A percentile compares a stretch with the other conserved stretches of the same genome.
These are phyloP conservation scores for Neosilurus mollespiculum DNA, from an alignment of 2,797 vertebrate species.

Conservation along the genomic window DNA sequence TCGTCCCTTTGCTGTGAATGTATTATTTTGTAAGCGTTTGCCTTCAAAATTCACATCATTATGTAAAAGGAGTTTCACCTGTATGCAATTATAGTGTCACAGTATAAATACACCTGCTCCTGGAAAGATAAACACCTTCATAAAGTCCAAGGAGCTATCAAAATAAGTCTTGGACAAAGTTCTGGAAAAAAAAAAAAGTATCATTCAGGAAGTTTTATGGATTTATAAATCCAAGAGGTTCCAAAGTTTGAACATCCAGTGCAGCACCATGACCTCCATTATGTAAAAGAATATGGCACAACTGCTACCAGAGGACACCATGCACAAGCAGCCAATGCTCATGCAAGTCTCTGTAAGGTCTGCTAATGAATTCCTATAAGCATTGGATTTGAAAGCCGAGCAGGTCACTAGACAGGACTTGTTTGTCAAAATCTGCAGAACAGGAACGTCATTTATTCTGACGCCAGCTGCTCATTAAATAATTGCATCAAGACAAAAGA, in stretches of 20 bases:
- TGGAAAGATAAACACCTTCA: background rate
- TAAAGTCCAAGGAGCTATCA: background rate
- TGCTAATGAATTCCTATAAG: background rate
- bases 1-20: background rate
- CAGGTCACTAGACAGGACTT: slow-evolving; percentile 73
- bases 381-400: slow-evolving; percentile 59
- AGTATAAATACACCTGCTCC: slow-evolving; percentile 7
- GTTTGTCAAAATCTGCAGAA: slow-evolving; percentile 80
- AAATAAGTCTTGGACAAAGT: background rate
- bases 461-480: slow-evolving; percentile 65
- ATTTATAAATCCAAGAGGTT: background rate
- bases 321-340: background rate
- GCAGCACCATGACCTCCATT: background rate
- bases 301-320: background rate
- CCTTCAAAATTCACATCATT: background rate
- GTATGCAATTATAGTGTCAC: background rate
- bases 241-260: background rate
- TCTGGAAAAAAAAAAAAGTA: background rate
- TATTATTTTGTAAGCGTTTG: background rate
- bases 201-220: background rate
- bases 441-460: slow-evolving; percentile 72
- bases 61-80: background rate
- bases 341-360: too few species aligned
- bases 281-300: background rate
- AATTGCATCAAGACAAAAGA: slow-evolving; percentile 71